These are phyloP conservation scores for Dendrolimus pini DNA, from an alignment of 2,888 invertebrate genomes.

Conservation along the genomic window DNA sequence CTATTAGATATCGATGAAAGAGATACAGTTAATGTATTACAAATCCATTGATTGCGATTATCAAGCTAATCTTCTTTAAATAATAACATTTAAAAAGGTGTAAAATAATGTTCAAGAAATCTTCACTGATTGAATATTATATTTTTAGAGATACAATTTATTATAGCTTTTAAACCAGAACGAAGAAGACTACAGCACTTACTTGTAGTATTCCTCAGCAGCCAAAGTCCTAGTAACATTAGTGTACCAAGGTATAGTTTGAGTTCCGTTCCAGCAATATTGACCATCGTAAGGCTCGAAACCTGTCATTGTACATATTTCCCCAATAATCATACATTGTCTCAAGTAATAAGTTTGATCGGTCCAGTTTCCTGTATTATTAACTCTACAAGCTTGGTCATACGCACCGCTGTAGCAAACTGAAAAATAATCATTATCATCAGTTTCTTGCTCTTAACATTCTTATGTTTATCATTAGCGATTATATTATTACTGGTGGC, in stretches of 20 bases:
- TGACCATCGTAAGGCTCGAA: constrained; percentile 54
- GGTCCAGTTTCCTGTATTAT: constrained; percentile 37
- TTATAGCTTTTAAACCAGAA: too few species aligned
- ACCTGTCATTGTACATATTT: constrained; percentile 63
- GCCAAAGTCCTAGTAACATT: constrained; percentile 76
- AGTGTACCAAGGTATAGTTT: constrained; percentile 59
- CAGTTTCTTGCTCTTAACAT: too few species aligned
- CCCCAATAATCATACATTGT: constrained; percentile 61
- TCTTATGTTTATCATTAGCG: too few species aligned
- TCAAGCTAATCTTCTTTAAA: too few species aligned
- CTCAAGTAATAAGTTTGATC: constrained; percentile 73
- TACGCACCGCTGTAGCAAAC: constrained; percentile 82
- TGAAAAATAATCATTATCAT: constrained; percentile 28
- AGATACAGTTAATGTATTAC: too few species aligned
- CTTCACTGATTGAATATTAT: too few species aligned
- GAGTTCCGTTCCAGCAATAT: constrained; percentile 54
- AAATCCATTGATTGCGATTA: too few species aligned
- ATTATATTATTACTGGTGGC: too few species aligned
- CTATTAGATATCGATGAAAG: too few species aligned
- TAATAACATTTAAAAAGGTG: too few species aligned
- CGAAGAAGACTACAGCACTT: constrained; percentile 26
- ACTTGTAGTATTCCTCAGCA: constrained; percentile 83
- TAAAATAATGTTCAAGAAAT: too few species aligned
- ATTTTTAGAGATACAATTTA: too few species aligned
- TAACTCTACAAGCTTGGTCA: constrained; percentile 66